Base-by-base conservation (phyloP, 92 coral and sea anemone genomes). In the Palythoa grandis region DNA sequence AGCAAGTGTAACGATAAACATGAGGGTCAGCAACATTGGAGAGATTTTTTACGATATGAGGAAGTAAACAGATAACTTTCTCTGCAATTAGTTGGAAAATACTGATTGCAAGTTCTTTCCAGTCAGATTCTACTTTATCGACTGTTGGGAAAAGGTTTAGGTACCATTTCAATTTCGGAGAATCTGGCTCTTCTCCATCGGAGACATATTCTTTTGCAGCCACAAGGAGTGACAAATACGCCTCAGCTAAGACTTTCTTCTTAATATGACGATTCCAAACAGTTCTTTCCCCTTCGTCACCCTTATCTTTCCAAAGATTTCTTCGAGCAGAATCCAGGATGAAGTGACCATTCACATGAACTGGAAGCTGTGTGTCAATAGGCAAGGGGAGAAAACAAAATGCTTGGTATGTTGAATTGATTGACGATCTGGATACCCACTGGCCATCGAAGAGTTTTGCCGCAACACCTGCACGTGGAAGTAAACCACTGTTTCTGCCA, bases 291-390 rank as follows among this genome's bases (percentile, higher is more conserved):
- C 90, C 89, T 61, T 87, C 74, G 4, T 76, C 82, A 1, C 79
- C 77, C 47, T 74, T 92, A 52, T 95, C 98, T 29, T 72, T 88
- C 98, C 97, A 95, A 61, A 95, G 78, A 82, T 90, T 92, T 79
- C 98, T 91, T 57, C 98, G 92, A 43, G 95, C 95, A 11, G 98
- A 92, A 73, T 95, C 98, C 22, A 95, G 83, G 13, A 90, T 86
- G 78, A 95, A 95, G 65, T 93, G 98, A 37, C 98, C 98, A 78
- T 95, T 95, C n/a, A 95, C 90, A 79, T 95, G 98, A n/a, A 90
- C 93, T 19, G 98, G 98, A 76, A 95, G 95, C 3, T 87, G 90
- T 20, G 98, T 92, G 0, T 35, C 13, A 13, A 84, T 85, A 16
- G 98, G 98, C 6, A 95, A 82, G 2, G 98, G 98, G 83, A 95